Conservation (phyloP, 1,140 invertebrate genomes). For the Paralvinella palmiformis region DNA sequence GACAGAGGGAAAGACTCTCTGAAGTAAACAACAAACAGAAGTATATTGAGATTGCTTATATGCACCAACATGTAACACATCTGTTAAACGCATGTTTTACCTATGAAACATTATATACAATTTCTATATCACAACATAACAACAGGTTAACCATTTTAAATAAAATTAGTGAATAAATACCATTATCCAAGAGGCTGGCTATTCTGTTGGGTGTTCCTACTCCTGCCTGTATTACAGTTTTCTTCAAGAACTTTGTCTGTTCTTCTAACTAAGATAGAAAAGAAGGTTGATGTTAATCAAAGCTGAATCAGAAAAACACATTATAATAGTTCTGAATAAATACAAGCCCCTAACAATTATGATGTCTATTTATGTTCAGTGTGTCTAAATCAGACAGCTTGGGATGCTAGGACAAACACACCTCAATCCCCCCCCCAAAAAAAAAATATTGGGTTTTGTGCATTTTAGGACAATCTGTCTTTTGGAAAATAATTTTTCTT, state of each 20-base stretch:
- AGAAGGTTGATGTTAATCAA: not conserved
- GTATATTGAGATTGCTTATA: not conserved
- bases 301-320: not conserved
- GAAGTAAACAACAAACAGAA: slow-evolving; percentile 5
- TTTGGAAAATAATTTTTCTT: not conserved
- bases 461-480: not conserved
- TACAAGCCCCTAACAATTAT: not conserved
- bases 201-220: slow-evolving; percentile 43
- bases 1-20: slow-evolving; percentile 35
- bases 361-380: too few species aligned
- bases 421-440: too few species aligned
- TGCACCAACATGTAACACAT: not conserved
- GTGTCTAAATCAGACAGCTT: too few species aligned
- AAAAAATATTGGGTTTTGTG: too few species aligned
- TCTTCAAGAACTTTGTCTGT: slow-evolving; percentile 36
- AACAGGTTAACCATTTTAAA: not conserved
- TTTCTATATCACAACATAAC: not conserved
- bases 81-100: not conserved
- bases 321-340: not conserved
- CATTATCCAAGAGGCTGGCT: slow-evolving; percentile 26
- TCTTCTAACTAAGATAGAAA: slow-evolving; percentile 35
- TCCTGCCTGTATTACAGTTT: slow-evolving; percentile 35
- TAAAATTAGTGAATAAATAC: slow-evolving; percentile 21
- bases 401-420: too few species aligned
- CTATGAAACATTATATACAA: not conserved